Percentiles rank a stretch among this genome's conserved stretches.
These are phyloP conservation scores for Orgyia antiqua DNA, from an alignment of 2,888 invertebrate species.

Conservation along the genomic window DNA sequence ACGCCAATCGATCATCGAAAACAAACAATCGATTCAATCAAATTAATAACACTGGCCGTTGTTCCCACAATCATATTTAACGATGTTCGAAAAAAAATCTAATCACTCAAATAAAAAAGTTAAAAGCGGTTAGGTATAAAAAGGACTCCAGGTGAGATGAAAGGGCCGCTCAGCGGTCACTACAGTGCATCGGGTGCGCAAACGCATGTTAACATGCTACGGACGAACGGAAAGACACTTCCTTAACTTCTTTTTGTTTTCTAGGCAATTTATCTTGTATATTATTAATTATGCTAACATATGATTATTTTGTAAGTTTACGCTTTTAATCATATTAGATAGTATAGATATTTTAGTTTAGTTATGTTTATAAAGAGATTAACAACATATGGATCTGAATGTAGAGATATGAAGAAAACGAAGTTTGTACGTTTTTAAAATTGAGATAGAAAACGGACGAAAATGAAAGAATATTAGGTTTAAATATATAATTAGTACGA, in stretches of 20 bases:
- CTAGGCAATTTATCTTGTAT: slow-evolving; percentile 8
- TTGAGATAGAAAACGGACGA: no score
- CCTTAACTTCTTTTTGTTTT: slow-evolving; percentile 34
- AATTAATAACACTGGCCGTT: slow-evolving; percentile 61
- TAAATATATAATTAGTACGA: no score
- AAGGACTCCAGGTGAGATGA: slow-evolving; percentile 68
- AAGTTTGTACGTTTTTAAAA: no score
- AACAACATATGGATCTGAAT: no score
- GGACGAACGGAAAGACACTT: slow-evolving; percentile 51
- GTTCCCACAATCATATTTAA: slow-evolving; percentile 68
- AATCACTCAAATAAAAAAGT: slow-evolving; percentile 55
- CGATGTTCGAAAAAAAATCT: slow-evolving; percentile 50
- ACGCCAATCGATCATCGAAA: slow-evolving; percentile 33
- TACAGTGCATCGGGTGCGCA: slow-evolving; percentile 34
- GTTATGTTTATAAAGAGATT: no score
- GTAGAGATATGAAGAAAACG: no score
- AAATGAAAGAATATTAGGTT: no score
- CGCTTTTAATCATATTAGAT: no score
- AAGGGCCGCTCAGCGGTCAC: slow-evolving; percentile 43
- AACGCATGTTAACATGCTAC: slow-evolving; percentile 53
- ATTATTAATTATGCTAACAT: no score
- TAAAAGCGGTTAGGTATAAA: slow-evolving; percentile 38
- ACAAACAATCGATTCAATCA: slow-evolving; percentile 56
- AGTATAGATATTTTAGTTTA: no score
- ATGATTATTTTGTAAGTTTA: slow-evolving; percentile 6